Percentiles rank a stretch among this genome's conserved stretches.
phyloP scores from a whole-genome alignment of 2,888 invertebrate species.

The Orthonychiurus folsomi region DNA sequence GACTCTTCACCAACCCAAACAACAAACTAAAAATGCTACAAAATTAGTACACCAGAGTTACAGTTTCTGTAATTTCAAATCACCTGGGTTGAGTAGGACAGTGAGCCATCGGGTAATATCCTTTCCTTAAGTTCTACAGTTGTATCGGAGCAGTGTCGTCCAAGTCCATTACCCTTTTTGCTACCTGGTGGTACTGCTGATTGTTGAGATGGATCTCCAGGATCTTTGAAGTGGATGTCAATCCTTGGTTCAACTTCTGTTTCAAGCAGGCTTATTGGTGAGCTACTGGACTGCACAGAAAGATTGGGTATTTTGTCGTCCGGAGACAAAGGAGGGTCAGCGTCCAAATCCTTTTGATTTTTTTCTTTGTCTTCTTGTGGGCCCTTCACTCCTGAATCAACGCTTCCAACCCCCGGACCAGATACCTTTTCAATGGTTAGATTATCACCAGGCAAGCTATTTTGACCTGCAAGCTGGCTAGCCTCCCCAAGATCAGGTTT shows the following conservation, averaged over 20 bases:
- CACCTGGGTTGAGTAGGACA: slow-evolving; percentile 11
- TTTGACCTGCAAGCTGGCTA: too few species aligned
- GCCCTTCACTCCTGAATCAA: too few species aligned
- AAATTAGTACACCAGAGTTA: background rate
- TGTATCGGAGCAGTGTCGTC: background rate
- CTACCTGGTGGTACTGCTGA: background rate
- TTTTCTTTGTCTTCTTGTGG: too few species aligned
- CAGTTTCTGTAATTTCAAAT: background rate
- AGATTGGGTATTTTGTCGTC: background rate
- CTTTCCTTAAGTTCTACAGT: background rate
- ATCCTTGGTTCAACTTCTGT: too few species aligned
- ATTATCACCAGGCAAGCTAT: too few species aligned
- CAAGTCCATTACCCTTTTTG: too few species aligned
- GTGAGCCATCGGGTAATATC: background rate
- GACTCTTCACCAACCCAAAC: slow-evolving; percentile 67
- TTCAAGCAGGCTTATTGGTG: background rate
- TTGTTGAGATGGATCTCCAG: background rate
- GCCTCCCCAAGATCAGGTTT: too few species aligned
- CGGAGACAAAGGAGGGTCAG: background rate
- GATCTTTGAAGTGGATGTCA: background rate
- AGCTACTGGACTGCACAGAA: background rate
- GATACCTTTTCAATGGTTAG: too few species aligned
- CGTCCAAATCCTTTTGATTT: too few species aligned
- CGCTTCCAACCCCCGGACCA: too few species aligned
- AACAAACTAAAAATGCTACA: slow-evolving; percentile 57